Evolutionary conservation across 1,140 invertebrate genomes (phyloP).

Genomic region (Bombus breviceps): DNA sequence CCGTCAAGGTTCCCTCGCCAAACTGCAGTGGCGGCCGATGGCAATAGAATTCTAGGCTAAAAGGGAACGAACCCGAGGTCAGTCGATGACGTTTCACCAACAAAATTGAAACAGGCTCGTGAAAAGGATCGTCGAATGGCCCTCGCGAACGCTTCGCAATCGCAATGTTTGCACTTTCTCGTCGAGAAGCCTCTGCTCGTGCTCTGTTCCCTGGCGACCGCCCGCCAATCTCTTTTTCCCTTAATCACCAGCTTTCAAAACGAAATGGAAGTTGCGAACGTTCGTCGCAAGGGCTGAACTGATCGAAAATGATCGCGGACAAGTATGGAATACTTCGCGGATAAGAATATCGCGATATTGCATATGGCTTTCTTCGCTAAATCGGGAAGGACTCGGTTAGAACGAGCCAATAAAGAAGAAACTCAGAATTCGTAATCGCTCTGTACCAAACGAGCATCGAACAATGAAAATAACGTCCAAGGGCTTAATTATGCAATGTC

Average conservation of each 20-base stretch:
- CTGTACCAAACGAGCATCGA: no score
- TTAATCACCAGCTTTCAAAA: background rate
- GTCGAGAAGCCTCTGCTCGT: background rate
- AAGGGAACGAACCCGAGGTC: conserved; percentile 61
- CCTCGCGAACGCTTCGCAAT: background rate
- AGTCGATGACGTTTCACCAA: conserved; percentile 38
- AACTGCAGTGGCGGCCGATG: conserved; percentile 23
- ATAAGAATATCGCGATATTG: background rate
- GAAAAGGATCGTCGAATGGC: conserved; percentile 33
- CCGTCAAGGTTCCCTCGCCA: conserved; percentile 41
- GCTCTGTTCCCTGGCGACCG: no score
- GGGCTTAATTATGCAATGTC: conserved; percentile 62
- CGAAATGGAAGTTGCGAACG: background rate
- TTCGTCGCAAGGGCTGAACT: no score
- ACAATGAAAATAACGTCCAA: background rate
- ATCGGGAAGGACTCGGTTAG: background rate
- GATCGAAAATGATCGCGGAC: background rate
- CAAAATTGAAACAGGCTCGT: conserved; percentile 6
- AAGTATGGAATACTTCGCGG: no score
- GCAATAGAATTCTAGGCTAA: conserved; percentile 40
- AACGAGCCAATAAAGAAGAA: background rate
- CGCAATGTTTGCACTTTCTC: conserved; percentile 29
- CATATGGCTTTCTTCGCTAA: background rate
- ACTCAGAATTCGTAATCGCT: no score
- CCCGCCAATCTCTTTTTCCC: background rate